phyloP scores from a whole-genome alignment of 2,797 vertebrate genomes.

The Choloepus didactylus region DNA sequence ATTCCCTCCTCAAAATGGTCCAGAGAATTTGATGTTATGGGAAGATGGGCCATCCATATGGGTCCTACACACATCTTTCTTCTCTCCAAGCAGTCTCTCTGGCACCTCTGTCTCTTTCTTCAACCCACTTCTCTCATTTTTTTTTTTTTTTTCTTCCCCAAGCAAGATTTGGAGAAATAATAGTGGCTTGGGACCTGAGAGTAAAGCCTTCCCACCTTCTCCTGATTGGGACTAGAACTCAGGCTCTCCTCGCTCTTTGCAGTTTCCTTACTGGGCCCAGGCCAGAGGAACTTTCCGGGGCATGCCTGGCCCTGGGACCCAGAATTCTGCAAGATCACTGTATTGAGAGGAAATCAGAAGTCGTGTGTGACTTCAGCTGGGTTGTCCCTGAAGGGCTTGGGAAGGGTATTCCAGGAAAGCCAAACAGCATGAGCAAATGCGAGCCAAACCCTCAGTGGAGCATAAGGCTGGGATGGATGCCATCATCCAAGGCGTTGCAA shows the following conservation, averaged over 20 bases:
- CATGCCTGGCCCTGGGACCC: not conserved
- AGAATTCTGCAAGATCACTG: slow-evolving; percentile 2
- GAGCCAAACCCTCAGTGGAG: not conserved
- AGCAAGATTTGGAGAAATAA: not conserved
- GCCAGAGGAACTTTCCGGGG: not conserved
- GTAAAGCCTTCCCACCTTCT: not conserved
- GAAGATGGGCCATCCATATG: not conserved
- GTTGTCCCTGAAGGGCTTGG: not conserved
- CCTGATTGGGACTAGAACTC: not conserved
- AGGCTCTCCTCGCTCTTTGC: slow-evolving; percentile 16
- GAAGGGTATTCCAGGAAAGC: not conserved
- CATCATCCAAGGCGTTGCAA: not conserved
- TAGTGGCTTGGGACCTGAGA: not conserved
- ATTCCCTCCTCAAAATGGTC: not conserved
- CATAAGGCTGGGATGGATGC: not conserved
- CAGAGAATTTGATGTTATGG: not conserved
- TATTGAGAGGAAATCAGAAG: not conserved
- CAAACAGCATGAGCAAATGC: not conserved
- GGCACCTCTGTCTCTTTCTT: not conserved
- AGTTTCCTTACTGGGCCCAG: not conserved
- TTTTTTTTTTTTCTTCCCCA: slow-evolving; percentile 1
- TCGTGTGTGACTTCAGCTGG: not conserved
- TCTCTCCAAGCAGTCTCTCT: not conserved
- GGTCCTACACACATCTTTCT: not conserved
- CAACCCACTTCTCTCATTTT: not conserved